These are phyloP conservation scores for Hydrotaea cyrtoneurina DNA, from an alignment of 2,888 invertebrate species.

Conservation along the genomic window DNA sequence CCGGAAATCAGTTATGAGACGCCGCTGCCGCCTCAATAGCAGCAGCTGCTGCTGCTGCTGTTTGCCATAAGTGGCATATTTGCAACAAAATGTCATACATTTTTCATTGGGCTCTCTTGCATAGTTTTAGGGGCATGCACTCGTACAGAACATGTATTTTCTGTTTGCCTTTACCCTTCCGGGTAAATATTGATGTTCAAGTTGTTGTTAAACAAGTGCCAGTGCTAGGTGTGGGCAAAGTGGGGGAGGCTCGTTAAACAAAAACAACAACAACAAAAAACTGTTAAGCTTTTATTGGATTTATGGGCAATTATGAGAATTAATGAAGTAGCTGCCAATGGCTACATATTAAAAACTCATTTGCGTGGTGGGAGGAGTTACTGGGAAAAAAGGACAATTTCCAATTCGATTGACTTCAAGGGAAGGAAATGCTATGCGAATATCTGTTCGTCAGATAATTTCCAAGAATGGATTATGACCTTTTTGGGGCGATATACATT, in stretches of 20 bases:
- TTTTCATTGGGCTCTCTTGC: not conserved
- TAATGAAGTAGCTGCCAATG: conserved; percentile 50
- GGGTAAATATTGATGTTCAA: conserved; percentile 23
- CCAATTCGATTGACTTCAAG: not conserved
- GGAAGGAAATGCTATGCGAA: no score
- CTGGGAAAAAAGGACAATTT: not conserved
- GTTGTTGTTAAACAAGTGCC: conserved; percentile 4
- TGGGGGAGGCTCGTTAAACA: no score
- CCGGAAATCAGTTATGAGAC: conserved; percentile 50
- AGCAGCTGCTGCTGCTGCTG: not conserved
- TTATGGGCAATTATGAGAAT: conserved; percentile 60
- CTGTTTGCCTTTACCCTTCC: not conserved
- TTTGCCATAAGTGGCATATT: conserved; percentile 37
- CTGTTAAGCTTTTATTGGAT: conserved; percentile 26
- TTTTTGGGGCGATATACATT: no score
- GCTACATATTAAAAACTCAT: conserved; percentile 22
- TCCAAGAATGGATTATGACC: no score
- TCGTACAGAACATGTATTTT: not conserved
- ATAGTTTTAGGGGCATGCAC: conserved; percentile 59
- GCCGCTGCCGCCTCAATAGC: no score
- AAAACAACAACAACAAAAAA: not conserved
- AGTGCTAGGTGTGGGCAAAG: not conserved
- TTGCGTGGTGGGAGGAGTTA: not conserved
- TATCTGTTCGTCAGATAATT: no score
- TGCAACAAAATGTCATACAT: conserved; percentile 6